Percentiles rank a stretch among this genome's conserved stretches.
phyloP scores from a whole-genome alignment of 2,797 vertebrate species.

The Tragopan temminckii region DNA sequence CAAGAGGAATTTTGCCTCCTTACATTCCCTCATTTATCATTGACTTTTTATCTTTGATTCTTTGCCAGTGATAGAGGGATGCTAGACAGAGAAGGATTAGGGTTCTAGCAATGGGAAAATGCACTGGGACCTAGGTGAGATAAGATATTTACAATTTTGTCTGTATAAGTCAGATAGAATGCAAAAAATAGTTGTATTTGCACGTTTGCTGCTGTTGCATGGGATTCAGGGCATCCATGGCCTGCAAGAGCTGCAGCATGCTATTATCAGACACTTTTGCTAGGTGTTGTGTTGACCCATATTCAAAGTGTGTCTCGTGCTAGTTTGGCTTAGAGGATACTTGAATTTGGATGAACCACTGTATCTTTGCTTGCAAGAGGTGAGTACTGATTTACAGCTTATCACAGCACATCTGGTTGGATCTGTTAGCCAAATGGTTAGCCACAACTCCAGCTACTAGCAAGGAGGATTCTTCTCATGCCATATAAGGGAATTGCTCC shows the following conservation, averaged over 20 bases:
- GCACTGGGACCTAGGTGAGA: neutral
- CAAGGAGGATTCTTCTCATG: neutral
- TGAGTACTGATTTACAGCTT: neutral
- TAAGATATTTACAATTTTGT: neutral
- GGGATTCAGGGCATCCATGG: neutral
- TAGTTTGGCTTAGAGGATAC: neutral
- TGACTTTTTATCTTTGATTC: neutral
- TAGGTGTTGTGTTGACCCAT: fast-evolving
- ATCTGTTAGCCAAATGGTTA: fast-evolving
- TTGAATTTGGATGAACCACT: neutral
- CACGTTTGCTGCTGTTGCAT: neutral
- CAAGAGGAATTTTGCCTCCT: neutral
- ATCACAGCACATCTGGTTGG: neutral
- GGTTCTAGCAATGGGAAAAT: too few species aligned
- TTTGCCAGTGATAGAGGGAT: neutral
- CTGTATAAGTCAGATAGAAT: neutral
- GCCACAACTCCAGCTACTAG: neutral
- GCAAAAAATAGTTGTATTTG: neutral
- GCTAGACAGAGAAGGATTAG: neutral
- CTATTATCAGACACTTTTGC: neutral
- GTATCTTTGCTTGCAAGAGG: neutral
- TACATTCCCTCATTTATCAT: neutral
- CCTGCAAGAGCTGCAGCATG: neutral
- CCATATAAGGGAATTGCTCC: neutral
- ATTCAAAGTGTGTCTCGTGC: neutral